Evolutionary conservation across 1,140 invertebrate species (phyloP).

Genomic region (Cardiocondyla obscurior): DNA sequence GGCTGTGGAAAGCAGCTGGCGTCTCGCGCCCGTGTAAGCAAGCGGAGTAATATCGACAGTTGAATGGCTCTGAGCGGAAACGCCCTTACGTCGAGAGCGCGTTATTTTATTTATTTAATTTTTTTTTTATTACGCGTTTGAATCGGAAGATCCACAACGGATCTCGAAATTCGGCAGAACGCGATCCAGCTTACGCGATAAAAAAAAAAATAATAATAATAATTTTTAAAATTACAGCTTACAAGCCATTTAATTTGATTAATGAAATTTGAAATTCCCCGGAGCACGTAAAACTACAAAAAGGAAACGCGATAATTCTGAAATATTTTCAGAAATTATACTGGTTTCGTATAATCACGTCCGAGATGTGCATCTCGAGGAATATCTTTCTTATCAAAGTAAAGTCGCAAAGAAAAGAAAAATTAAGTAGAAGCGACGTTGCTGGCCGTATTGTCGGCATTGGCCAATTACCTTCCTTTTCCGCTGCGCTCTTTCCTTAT

Average conservation of each 20-base stretch:
- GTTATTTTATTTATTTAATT: no score
- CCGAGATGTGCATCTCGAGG: conserved; percentile 28
- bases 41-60: conserved; percentile 43
- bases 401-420: conserved; percentile 42
- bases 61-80: conserved; percentile 21
- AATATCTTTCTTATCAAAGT: conserved; percentile 35
- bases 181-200: not conserved
- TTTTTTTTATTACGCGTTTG: no score
- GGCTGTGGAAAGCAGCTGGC: conserved; percentile 34
- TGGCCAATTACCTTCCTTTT: conserved; percentile 65
- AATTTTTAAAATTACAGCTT: not conserved
- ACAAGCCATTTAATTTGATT: not conserved
- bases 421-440: conserved; percentile 48
- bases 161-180: not conserved
- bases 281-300: not conserved
- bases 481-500: conserved; percentile 38
- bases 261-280: conserved; percentile 14
- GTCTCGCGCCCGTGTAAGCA: conserved; percentile 34
- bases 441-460: conserved; percentile 52
- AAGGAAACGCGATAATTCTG: not conserved
- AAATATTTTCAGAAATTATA: conserved; percentile 37
- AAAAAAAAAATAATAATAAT: no score
- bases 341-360: not conserved
- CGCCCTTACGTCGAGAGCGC: conserved; percentile 15
- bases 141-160: not conserved